Evolutionary conservation across 2,113 vertebrate genomes (phyloP), one percentile per base, ranked within the genome.

Genomic region (Nothocercus julius): DNA sequence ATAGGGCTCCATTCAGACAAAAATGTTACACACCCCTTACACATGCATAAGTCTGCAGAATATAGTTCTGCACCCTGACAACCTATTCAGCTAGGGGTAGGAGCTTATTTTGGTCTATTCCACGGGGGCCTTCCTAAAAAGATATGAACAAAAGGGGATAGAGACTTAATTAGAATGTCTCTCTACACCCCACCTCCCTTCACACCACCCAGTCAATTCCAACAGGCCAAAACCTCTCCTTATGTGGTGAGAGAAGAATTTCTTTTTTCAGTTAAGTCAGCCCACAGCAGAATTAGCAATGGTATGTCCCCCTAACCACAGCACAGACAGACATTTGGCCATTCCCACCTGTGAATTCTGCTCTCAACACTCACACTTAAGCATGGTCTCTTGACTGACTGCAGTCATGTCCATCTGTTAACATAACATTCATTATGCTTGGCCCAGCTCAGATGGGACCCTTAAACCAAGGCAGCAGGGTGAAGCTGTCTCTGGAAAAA

Each of bases 1-100:
- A 98, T 98, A 98, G 97, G 97, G 96, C 96, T 97, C 97, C 98
- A 98, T 98, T 98, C 98, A 98, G 97, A 98, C 97, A 98, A 97
- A 96, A 98, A 98, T 98, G 97, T 94, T 97, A 97, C 97, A 97
- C 97, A 87, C 97, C 97, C 96, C 97, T 98, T 96, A 93, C 97
- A 97, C 95, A 95, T 97, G 97, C 97, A 97, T 91, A 97, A 96
- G 96, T 93, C 94, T 95, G 93, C 95, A 96, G 97, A 97, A 97
- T 95, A 97, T 95, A 97, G 96, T 96, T 85, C 95, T 97, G 97
- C 95, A 97, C 95, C 96, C 94, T 97, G 96, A 97, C 95, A 96
- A 97, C 94, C 94, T 86, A 94, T 95, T 96, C 95, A 97, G 95
- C 92, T 34, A 95, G 79, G 76, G 87, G 94, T 87, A 96, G 82